Evolutionary conservation across 53 echinoderm and acorn worm genomes (phyloP), one percentile per base, ranked within the genome.

Genomic region (Actinopyga echinites): DNA sequence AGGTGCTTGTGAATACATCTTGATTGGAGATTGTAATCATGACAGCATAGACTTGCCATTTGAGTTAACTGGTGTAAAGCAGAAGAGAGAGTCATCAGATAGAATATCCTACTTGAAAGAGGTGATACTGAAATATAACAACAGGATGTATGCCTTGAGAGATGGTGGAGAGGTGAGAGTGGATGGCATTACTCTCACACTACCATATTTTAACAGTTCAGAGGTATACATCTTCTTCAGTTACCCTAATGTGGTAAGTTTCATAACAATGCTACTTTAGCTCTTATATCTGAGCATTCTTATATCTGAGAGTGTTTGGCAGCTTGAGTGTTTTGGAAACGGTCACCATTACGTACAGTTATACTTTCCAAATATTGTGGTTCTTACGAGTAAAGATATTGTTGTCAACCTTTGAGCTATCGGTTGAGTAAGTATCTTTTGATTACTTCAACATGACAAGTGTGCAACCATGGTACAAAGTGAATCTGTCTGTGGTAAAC

Each of bases 1-100:
- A 62, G 94, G 94, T 24, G 89, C 83, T 23, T 92, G 91, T 40
- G 62, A 80, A 55, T 94, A 94, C 82, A 87, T 74, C 38, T 65
- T 93, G 29, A 83, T 86, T 52, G 75, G 64, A 55, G 79, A 64
- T 22, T 92, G 92, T 42, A 56, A 83, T 60, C 68, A 73, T 29
- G 75, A 83, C 1, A 74, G 36, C 54, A 53, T 53, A 21, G 56
- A 58, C 59, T 86, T 86, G 52, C 30, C 65, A 17, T 89, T 92
- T 86, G 78, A 77, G 17, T 56, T 74, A 23, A 62, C 64, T 78
- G 32, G 78, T 15, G 74, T 63, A 69, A 83, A 80, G 19, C 65
- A 75, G 64, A 89, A 89, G 83, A 82, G 52, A 30, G 74, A 54
- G 11, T 89, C 92, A 1, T 82, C 86, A 8, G 83, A 60, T 36